These are phyloP conservation scores for Drosophila pseudotakahashii DNA, from an alignment of 2,888 invertebrate genomes.

Conservation along the genomic window DNA sequence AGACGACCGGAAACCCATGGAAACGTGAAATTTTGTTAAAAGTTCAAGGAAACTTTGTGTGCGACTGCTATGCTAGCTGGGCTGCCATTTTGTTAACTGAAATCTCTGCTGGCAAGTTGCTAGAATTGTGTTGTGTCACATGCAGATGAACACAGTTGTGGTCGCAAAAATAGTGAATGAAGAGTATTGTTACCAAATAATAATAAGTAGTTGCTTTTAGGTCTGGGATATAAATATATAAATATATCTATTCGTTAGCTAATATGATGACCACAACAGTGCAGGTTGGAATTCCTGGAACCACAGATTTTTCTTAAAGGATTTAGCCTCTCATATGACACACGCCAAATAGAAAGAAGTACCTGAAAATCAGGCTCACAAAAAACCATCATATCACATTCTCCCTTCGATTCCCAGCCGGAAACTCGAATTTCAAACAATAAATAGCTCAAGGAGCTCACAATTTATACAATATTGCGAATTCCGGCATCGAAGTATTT, in stretches of 20 bases:
- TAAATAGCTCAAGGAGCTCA: slow-evolving; percentile 38
- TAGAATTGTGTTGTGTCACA: slow-evolving; percentile 57
- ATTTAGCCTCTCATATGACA: slow-evolving; percentile 54
- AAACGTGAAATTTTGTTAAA: slow-evolving; percentile 73
- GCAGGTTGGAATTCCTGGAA: not conserved
- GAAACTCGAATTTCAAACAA: slow-evolving; percentile 75
- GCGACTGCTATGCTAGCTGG: slow-evolving; percentile 30
- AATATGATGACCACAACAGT: not conserved
- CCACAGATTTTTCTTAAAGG: not conserved
- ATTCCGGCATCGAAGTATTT: slow-evolving; percentile 63
- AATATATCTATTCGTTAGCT: no score
- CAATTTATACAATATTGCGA: slow-evolving; percentile 74
- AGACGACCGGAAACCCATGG: slow-evolving; percentile 55
- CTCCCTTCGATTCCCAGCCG: slow-evolving; percentile 37
- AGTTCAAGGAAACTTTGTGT: slow-evolving; percentile 65
- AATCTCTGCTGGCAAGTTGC: slow-evolving; percentile 33
- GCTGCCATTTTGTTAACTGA: slow-evolving; percentile 45
- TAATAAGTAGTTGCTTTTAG: no score
- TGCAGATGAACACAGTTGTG: slow-evolving; percentile 48
- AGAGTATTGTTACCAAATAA: no score
- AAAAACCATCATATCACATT: slow-evolving; percentile 19
- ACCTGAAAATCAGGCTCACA: slow-evolving; percentile 7
- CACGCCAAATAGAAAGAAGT: slow-evolving; percentile 54
- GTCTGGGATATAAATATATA: no score
- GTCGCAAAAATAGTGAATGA: not conserved